A percentile compares a stretch with the other conserved stretches of the same genome.
Evolutionary conservation across 2,797 vertebrate genomes (phyloP).

Genomic region (Coregonus sp.): DNA sequence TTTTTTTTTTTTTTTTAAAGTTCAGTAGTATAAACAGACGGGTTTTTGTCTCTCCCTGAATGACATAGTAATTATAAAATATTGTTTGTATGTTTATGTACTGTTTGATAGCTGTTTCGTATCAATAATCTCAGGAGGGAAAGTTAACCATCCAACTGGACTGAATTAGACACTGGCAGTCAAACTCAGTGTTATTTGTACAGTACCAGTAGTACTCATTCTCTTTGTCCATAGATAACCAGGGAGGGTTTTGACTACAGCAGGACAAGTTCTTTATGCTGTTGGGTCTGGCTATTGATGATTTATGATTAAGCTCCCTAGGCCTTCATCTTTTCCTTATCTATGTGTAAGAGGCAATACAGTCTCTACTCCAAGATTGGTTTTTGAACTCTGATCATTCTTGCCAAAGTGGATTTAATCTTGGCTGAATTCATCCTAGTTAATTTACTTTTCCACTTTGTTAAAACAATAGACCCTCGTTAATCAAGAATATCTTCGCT

Average conservation of each 20-base stretch:
- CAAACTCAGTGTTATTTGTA: neutral
- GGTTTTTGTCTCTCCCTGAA: neutral
- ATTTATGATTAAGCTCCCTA: neutral
- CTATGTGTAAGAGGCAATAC: neutral
- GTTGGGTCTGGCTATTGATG: neutral
- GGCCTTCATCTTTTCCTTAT: constrained; percentile 5
- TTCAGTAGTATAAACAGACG: neutral
- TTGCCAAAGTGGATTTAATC: neutral
- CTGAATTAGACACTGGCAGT: neutral
- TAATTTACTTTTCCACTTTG: neutral
- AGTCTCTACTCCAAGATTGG: constrained; percentile 4
- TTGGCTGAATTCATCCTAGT: neutral
- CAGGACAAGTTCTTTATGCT: neutral
- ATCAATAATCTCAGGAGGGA: neutral
- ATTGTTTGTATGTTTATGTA: too few species aligned
- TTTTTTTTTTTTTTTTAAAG: neutral
- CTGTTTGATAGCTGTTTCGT: neutral
- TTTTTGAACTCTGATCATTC: constrained; percentile 26
- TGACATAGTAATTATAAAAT: neutral
- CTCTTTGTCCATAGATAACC: neutral
- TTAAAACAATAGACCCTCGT: too few species aligned
- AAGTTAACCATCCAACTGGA: neutral
- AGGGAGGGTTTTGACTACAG: neutral
- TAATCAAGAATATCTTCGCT: too few species aligned
- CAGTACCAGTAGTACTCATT: neutral